Conservation (phyloP, 2,888 invertebrate species). For the Coecobrya sp. region DNA sequence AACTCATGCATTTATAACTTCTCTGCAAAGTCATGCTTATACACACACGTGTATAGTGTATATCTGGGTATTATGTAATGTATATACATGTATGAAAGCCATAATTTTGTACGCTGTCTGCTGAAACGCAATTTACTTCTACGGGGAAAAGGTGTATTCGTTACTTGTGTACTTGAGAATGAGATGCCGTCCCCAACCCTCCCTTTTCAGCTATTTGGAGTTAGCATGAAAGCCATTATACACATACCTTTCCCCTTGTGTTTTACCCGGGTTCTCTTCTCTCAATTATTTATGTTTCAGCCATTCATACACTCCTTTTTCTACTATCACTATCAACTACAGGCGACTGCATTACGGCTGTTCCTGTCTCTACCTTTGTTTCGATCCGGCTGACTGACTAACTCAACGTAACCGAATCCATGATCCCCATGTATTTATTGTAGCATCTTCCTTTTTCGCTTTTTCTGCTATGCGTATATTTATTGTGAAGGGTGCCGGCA, state of each 20-base stretch:
- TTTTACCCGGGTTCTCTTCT: slow-evolving; percentile 70
- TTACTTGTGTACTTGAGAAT: slow-evolving; percentile 39
- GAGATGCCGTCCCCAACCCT: slow-evolving; percentile 69
- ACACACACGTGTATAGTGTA: neutral
- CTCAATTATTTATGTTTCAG: slow-evolving; percentile 75
- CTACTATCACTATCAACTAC: neutral
- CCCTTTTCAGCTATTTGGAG: slow-evolving; percentile 67
- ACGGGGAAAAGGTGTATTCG: slow-evolving; percentile 73
- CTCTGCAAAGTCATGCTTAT: slow-evolving; percentile 6
- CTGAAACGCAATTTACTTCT: slow-evolving; percentile 67
- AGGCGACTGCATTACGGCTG: slow-evolving; percentile 31
- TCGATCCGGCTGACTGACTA: slow-evolving; percentile 73
- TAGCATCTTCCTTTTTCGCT: slow-evolving; percentile 30
- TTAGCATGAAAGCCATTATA: slow-evolving; percentile 67
- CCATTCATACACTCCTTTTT: slow-evolving; percentile 56
- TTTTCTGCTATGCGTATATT: neutral
- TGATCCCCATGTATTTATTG: slow-evolving; percentile 29
- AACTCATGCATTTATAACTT: slow-evolving; percentile 39
- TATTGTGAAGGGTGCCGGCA: slow-evolving; percentile 60
- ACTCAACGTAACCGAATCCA: slow-evolving; percentile 72
- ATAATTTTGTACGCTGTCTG: neutral
- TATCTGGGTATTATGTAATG: no score
- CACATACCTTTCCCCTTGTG: slow-evolving; percentile 67
- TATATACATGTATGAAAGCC: no score
- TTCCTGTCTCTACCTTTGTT: slow-evolving; percentile 58